Evolutionary conservation across 2,113 vertebrate genomes (phyloP), one percentile per base, ranked within the genome.

Genomic region (Saguinus imperator): DNA sequence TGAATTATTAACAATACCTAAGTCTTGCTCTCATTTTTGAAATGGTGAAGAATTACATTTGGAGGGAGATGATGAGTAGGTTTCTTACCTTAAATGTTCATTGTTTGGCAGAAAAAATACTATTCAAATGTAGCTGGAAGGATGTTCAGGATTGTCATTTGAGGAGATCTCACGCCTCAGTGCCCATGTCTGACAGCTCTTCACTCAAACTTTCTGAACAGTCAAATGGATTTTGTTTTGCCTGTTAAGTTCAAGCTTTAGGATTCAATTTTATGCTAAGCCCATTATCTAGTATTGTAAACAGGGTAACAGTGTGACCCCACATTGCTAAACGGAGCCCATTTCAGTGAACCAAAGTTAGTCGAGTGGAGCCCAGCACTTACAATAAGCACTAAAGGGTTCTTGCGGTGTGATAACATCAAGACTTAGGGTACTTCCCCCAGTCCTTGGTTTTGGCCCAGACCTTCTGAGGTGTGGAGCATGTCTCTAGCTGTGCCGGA

Each of bases 1-100:
- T 95, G 95, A 95, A 85, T 97, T 97, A 96, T 97, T 97, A 97
- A 97, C 94, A 94, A 95, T 85, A 91, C 68, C 92, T 81, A 58
- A 94, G 68, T 27, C n/a, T 72, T 85, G 58, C 27, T 94, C 81
- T 91, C 85, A 77, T 75, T 87, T 32, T 81, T 96, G 96, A 94
- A 76, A 76, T 13, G 20, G 52, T 32, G 80, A 87, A 87, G 76
- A 61, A 88, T 73, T 92, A 87, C 83, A 61, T 94, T 84, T 90
- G 66, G 92, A 92, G 45, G 72, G 61, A 81, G 91, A 90, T 83
- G 86, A 95, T 75, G 91, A 91, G n/a, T 91, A 87, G 84, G 73
- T 92, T 92, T 95, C 92, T 90, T 72, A 61, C 72, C 75, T 94
- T 96, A 95, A 92, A 91, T 94, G 73, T 93, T 96, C 94, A 87